phyloP scores from a whole-genome alignment of 2,888 invertebrate genomes.

The Drosophila setosimentum region DNA sequence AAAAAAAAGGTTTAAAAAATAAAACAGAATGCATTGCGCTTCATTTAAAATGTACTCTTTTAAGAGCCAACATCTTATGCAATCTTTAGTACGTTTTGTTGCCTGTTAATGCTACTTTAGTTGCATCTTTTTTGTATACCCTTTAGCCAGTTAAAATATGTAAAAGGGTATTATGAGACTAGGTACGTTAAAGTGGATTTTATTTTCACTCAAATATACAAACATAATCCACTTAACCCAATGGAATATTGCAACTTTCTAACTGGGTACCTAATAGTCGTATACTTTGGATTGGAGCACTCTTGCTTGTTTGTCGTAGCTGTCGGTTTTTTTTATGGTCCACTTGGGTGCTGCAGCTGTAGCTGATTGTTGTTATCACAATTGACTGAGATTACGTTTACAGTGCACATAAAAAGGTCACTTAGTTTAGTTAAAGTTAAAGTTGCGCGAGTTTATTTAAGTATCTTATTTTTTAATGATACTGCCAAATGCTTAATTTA shows the following conservation, averaged over 20 bases:
- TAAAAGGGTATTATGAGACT: not conserved
- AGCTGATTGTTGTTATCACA: constrained; percentile 74
- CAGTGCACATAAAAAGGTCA: constrained; percentile 67
- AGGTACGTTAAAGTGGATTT: not conserved
- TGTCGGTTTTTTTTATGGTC: constrained; percentile 58
- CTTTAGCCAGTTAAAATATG: not conserved
- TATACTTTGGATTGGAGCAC: not conserved
- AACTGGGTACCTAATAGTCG: not conserved
- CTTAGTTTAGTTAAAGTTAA: constrained; percentile 64
- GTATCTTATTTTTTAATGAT: constrained; percentile 1
- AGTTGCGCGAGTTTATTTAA: constrained; percentile 24
- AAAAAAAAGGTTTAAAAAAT: not conserved
- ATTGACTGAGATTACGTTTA: constrained; percentile 73
- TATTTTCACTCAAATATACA: not conserved
- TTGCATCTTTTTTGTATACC: constrained; percentile 18
- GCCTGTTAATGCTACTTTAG: constrained; percentile 41
- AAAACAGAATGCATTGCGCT: constrained; percentile 61
- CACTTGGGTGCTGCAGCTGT: constrained; percentile 52
- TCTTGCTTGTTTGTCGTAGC: constrained; percentile 6
- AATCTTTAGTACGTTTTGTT: constrained; percentile 46
- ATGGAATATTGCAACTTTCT: not conserved
- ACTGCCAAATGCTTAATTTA: not conserved
- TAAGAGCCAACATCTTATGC: constrained; percentile 56
- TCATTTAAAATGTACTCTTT: constrained; percentile 69
- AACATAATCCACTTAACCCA: fast-evolving